Base-by-base conservation (phyloP, 2,797 vertebrate genomes). In the Triplophysa yarkandensis region DNA sequence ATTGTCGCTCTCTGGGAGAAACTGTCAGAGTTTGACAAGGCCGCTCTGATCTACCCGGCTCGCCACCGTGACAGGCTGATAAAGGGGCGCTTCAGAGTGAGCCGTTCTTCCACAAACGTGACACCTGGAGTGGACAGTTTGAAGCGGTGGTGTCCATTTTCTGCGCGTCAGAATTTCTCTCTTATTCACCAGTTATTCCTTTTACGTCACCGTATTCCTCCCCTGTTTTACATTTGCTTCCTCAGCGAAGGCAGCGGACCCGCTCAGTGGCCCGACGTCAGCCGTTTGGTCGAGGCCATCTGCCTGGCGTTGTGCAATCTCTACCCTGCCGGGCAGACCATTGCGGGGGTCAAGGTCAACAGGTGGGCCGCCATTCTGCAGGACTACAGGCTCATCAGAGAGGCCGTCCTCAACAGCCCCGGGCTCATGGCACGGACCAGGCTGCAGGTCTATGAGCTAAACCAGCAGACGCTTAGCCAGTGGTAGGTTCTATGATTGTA, bases 361-460 rank as follows among this genome's bases (percentile, higher is more conserved):
- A 67, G 77, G 41, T 74, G 77, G 71, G 48, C 21, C 25, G 57
- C 58, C 19, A 28, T 78, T 30, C 25, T 68, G 5, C 27, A 5
- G 4, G 73, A 63, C 19, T 80, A 80, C 68, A 44, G 21, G 11
- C 43, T 23, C 1, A 76, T 80, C 19, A 50, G 34, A 21, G 34
- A 61, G 10, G 4, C 48, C 0, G 36, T 80, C 6, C 54, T 28
- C 39, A 23, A 34, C 73, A 58, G 39, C 13, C 4, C 61, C 16
- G 19, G 19, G 0, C 28, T 80, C 54, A 55, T 34, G 11, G 55
- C 52, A 1, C 8, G 1, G 27, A 57, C 78, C 25, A 30, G 4
- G n/a, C 23, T 75, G 21, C 77, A 74, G 39, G 66, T 79, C 4
- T 58, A 43, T 28, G 62, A 71, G n/a, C 13, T 80, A 30, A 76